phyloP scores from a whole-genome alignment of 2,888 invertebrate genomes.

The Acanthosepion lycidas region DNA sequence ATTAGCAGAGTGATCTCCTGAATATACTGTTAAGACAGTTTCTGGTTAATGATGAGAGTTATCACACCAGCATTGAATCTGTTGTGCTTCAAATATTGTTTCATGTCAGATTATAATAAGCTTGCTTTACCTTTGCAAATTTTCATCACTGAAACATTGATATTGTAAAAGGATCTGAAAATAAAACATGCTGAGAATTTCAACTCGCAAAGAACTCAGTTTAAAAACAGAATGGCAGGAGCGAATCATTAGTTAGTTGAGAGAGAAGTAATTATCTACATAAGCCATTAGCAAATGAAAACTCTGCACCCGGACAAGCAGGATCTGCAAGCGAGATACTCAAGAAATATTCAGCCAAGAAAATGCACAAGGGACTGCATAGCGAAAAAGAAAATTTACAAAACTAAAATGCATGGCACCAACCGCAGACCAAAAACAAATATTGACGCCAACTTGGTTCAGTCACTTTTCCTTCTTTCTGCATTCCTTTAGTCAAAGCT shows the following conservation, averaged over 20 bases:
- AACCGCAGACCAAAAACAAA: background rate
- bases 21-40: too few relatives aligned
- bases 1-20: too few relatives aligned
- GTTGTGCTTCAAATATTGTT: too few relatives aligned
- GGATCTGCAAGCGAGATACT: background rate
- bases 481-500: background rate
- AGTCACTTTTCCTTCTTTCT: background rate
- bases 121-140: background rate
- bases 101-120: too few relatives aligned
- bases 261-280: background rate
- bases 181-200: background rate
- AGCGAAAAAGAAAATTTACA: background rate
- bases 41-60: too few relatives aligned
- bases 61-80: too few relatives aligned
- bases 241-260: background rate
- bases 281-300: background rate
- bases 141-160: background rate
- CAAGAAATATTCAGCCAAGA: background rate
- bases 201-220: background rate
- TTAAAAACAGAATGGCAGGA: background rate
- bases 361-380: background rate
- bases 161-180: background rate
- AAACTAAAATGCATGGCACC: background rate
- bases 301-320: background rate
- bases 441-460: background rate